Evolutionary conservation across 2,888 invertebrate genomes (phyloP).

Genomic region (Chrysopilus asiliformis): DNA sequence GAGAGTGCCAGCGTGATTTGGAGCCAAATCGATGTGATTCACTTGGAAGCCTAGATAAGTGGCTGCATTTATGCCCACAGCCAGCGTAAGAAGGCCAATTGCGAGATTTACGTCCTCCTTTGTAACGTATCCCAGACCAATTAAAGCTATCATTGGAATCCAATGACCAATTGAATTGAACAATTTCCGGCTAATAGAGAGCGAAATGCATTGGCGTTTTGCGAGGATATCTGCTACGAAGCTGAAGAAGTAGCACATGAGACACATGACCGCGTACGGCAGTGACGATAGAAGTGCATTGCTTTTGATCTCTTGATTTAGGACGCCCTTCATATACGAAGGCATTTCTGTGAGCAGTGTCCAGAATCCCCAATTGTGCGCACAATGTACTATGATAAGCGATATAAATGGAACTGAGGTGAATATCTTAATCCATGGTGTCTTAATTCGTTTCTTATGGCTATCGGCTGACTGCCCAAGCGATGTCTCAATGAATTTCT

Average conservation of each 20-base stretch:
- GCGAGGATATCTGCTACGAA: constrained; percentile 43
- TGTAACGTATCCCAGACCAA: constrained; percentile 44
- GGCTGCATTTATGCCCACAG: constrained; percentile 63
- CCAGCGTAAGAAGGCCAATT: constrained; percentile 50
- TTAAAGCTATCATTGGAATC: constrained; percentile 54
- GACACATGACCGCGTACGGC: constrained; percentile 61
- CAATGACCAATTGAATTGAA: constrained; percentile 48
- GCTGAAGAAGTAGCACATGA: constrained; percentile 57
- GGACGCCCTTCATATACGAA: constrained; percentile 59
- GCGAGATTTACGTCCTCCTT: constrained; percentile 37
- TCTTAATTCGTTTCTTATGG: constrained; percentile 27
- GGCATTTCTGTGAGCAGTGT: constrained; percentile 71
- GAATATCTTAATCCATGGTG: constrained; percentile 63
- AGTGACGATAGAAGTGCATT: constrained; percentile 55
- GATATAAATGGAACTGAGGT: constrained; percentile 67
- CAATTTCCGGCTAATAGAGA: constrained; percentile 36
- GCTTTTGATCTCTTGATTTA: constrained; percentile 56
- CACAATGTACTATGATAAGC: constrained; percentile 54
- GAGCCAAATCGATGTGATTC: constrained; percentile 76
- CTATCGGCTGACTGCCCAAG: constrained; percentile 35
- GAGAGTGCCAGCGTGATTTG: constrained; percentile 67
- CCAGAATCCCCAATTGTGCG: constrained; percentile 70
- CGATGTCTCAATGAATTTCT: constrained; percentile 51
- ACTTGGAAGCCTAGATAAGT: constrained; percentile 63
- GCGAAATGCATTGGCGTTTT: constrained; percentile 25